phyloP scores from a whole-genome alignment of 2,888 invertebrate genomes.

The Sminthurinus aureus region DNA sequence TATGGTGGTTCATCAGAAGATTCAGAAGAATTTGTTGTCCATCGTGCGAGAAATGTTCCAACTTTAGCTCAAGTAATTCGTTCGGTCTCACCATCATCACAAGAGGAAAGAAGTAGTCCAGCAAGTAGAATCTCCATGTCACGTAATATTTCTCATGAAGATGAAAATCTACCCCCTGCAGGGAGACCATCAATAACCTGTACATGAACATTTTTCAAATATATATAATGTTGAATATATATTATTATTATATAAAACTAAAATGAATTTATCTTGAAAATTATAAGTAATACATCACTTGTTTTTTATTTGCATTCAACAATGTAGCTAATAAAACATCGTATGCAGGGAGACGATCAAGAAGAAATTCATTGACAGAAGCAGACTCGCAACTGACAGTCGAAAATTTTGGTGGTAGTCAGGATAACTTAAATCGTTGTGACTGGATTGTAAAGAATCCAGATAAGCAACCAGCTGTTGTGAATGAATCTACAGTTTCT shows the following conservation, averaged over 20 bases:
- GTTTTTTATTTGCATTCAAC: too few species aligned
- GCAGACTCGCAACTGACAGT: constrained; percentile 83
- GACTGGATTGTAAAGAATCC: constrained; percentile 77
- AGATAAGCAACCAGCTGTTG: constrained; percentile 73
- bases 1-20: constrained; percentile 60
- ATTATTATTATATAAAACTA: too few species aligned
- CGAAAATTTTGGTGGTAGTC: constrained; percentile 92
- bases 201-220: too few species aligned
- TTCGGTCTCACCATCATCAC: constrained; percentile 60
- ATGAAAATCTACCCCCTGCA: constrained; percentile 69
- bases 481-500: constrained; percentile 54
- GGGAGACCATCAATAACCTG: constrained; percentile 71
- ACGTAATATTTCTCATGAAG: constrained; percentile 50
- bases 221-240: too few species aligned
- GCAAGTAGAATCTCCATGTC: constrained; percentile 60
- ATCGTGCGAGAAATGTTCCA: constrained; percentile 79
- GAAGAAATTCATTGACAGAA: constrained; percentile 83
- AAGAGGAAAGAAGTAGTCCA: constrained; percentile 60
- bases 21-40: constrained; percentile 79
- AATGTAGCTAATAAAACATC: constrained; percentile 67
- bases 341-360: constrained; percentile 83
- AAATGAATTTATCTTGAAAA: too few species aligned
- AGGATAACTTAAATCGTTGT: constrained; percentile 68
- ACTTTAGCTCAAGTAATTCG: constrained; percentile 69
- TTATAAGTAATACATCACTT: too few species aligned